A percentile compares a stretch with the other conserved stretches of the same genome.
These are phyloP conservation scores for Acropternis orthonyx DNA, from an alignment of 2,797 vertebrate species.

Conservation along the genomic window DNA sequence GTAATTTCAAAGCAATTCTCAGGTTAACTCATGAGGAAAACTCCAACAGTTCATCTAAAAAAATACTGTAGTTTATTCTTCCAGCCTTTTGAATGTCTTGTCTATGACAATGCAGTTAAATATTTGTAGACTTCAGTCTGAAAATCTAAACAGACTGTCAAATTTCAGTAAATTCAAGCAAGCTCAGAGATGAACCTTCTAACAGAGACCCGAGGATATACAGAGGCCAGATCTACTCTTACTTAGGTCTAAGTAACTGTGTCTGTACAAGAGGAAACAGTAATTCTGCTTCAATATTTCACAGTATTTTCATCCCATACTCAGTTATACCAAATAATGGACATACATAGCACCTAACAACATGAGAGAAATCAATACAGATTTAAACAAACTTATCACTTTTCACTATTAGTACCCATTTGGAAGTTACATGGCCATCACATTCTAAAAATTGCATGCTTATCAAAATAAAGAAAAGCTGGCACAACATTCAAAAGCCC, in stretches of 20 bases:
- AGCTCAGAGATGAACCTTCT: background rate
- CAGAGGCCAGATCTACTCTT: background rate
- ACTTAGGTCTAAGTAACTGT: background rate
- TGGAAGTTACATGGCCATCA: background rate
- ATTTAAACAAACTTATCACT: background rate
- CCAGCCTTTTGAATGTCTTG: background rate
- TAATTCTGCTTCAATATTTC: background rate
- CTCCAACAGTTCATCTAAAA: background rate
- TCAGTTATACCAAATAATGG: background rate
- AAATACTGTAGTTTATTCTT: background rate
- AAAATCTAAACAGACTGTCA: constrained; percentile 18
- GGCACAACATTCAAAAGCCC: background rate
- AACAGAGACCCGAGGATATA: background rate
- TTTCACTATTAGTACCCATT: background rate
- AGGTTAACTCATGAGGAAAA: constrained; percentile 10
- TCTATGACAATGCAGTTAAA: background rate
- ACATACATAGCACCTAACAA: background rate
- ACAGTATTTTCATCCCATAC: background rate
- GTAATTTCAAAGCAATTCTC: background rate
- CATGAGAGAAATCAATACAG: background rate
- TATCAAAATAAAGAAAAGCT: background rate
- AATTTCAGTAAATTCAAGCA: background rate
- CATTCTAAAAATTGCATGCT: background rate
- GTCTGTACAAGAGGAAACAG: background rate
- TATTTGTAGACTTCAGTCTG: background rate